A percentile compares a stretch with the other conserved stretches of the same genome.
phyloP scores from a whole-genome alignment of 1,140 invertebrate species.

The Diabrotica virgifera region DNA sequence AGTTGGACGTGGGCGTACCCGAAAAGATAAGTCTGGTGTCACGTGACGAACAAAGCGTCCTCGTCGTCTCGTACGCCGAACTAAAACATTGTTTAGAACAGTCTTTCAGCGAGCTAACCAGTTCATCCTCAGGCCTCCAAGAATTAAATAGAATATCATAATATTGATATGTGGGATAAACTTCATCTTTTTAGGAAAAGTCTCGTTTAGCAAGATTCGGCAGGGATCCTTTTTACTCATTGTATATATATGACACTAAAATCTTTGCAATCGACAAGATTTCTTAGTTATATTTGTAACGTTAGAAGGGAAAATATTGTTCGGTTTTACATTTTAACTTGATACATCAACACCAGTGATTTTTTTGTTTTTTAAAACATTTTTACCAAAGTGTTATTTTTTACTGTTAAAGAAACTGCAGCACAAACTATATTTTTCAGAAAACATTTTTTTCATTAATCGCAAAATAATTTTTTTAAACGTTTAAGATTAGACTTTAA shows the following conservation, averaged over 20 bases:
- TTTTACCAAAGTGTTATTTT: too few relatives aligned
- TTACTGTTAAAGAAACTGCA: too few relatives aligned
- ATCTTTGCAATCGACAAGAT: neutral
- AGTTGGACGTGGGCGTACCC: conserved; percentile 82
- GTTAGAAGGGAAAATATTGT: neutral
- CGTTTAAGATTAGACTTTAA: too few relatives aligned
- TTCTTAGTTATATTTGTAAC: neutral
- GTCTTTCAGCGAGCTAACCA: conserved; percentile 73
- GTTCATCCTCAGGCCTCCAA: conserved; percentile 26
- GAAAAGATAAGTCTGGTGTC: conserved; percentile 95
- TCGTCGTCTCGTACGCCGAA: conserved; percentile 92
- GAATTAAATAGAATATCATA: conserved; percentile 17
- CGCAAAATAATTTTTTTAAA: too few relatives aligned
- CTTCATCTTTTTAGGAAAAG: neutral
- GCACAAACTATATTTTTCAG: too few relatives aligned
- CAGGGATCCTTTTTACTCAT: neutral
- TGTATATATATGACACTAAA: neutral
- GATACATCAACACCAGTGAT: neutral
- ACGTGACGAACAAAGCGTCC: conserved; percentile 90
- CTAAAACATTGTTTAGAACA: conserved; percentile 92
- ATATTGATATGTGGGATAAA: neutral
- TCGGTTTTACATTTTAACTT: neutral
- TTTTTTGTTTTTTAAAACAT: too few relatives aligned
- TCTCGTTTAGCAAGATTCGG: neutral
- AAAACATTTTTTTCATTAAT: too few relatives aligned